These are phyloP conservation scores for Tichodroma muraria DNA, from an alignment of 2,113 vertebrate species.

Conservation along the genomic window DNA sequence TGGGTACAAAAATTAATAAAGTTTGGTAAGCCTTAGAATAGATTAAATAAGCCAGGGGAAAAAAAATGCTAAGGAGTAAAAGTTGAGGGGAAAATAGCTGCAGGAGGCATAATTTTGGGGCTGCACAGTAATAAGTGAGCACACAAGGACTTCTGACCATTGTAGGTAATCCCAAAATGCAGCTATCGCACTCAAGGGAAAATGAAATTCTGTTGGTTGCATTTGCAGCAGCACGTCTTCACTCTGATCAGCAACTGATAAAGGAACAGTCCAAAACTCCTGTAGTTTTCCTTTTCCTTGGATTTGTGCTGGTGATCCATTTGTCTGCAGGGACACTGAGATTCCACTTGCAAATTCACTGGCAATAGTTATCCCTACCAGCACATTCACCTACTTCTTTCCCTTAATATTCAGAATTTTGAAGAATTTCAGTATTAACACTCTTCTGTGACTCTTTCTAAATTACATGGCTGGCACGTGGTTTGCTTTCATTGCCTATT, in stretches of 20 bases:
- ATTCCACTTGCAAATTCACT: not conserved
- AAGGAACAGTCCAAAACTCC: not conserved
- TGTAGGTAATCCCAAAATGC: not conserved
- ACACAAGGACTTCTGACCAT: not conserved
- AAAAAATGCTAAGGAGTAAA: not conserved
- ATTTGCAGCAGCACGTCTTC: not conserved
- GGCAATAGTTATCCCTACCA: not conserved
- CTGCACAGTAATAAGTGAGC: not conserved
- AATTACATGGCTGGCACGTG: not conserved
- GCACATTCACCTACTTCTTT: not conserved
- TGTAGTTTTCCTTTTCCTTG: not conserved
- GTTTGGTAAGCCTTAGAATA: not conserved
- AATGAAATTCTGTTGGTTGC: not conserved
- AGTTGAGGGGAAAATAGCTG: not conserved
- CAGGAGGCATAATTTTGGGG: not conserved
- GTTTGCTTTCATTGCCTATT: not conserved
- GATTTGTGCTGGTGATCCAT: not conserved
- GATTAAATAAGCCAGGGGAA: not conserved
- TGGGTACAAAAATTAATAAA: not conserved
- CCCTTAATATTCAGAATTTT: not conserved
- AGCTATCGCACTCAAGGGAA: not conserved
- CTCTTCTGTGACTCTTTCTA: not conserved
- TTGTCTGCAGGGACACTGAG: not conserved
- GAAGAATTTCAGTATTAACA: not conserved
- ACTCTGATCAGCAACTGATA: not conserved